Base-by-base conservation (phyloP, 1,140 invertebrate species). In the Leptinotarsa lineolata region DNA sequence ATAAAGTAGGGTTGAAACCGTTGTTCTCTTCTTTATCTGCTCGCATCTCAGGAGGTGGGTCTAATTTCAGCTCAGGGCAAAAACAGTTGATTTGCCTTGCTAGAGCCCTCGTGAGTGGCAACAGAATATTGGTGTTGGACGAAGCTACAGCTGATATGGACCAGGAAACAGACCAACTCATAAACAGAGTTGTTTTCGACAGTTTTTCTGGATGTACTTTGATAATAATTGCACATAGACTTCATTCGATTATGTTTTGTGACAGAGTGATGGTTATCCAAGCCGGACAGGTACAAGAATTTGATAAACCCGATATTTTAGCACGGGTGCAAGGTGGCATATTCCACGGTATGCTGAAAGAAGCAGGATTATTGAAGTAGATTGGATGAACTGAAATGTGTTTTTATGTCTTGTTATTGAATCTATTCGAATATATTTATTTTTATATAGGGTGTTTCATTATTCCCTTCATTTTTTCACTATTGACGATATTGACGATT, bases 221-320 rank as follows among this genome's bases (percentile, higher is more conserved):
- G 3, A 84, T 95, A 11, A 95, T 94, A 0, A 94, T 95, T 76
- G 93, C 94, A 12, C 93, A 95, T 85, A 86, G 93, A 58, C 83
- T 95, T 4, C 90, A 94, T 77, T 94, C 93, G 0, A 92, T 96
- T 30, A 92, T 95, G 89, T 92, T 94, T 80, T 91, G 88, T 74
- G 91, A 91, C 78, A 87, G 89, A 72, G 88, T 94, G 72, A 84
- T 95, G 78, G 92, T 93, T 0, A 89, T 94, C 86, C 89, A 91
- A 80, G 87, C 86, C 16, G 90, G 90, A 8, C 82, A 83, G 73
- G 83, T 89, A 78, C 86, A 88, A 48, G 91, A 95, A 84, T 94
- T 92, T 83, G 92, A 92, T 77, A 88, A 89, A 74, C 93, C 93
- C 0, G 84, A 90, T 74, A 76, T 86, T 2, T 81, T 95, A 68